Conservation (phyloP, 2,888 invertebrate genomes). For the Schrankia costaestrigalis region DNA sequence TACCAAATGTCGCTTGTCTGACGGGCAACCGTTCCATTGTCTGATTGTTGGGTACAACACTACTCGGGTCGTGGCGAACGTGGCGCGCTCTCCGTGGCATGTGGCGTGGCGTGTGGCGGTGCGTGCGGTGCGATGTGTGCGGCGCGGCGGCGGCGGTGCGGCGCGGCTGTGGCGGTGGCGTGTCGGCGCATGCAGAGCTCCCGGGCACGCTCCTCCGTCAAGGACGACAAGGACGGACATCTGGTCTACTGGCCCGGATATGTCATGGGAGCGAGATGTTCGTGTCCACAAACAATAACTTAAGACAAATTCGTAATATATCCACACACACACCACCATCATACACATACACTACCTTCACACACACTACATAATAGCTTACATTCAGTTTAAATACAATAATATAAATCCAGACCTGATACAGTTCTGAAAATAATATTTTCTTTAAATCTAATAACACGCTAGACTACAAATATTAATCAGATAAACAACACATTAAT, state of each 20-base stretch:
- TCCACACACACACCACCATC: slow-evolving; percentile 20
- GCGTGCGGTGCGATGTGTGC: slow-evolving; percentile 29
- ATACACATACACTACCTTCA: slow-evolving; percentile 24
- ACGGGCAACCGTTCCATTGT: slow-evolving; percentile 82
- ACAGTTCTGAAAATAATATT: not conserved
- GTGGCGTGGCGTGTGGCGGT: slow-evolving; percentile 33
- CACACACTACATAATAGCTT: slow-evolving; percentile 17
- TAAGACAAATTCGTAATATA: slow-evolving; percentile 47
- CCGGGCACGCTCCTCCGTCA: slow-evolving; percentile 93
- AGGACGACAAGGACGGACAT: slow-evolving; percentile 99
- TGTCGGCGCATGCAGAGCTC: slow-evolving; percentile 85
- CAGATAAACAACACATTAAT: no score
- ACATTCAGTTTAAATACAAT: slow-evolving; percentile 21
- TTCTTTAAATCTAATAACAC: no score
- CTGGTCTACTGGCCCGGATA: slow-evolving; percentile 99
- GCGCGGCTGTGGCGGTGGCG: slow-evolving; percentile 31
- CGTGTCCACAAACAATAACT: slow-evolving; percentile 87
- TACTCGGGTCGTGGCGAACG: slow-evolving; percentile 81
- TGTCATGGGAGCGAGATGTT: slow-evolving; percentile 99
- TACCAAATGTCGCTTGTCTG: slow-evolving; percentile 81
- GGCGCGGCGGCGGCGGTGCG: slow-evolving; percentile 21
- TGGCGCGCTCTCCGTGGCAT: slow-evolving; percentile 73
- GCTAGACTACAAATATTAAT: no score
- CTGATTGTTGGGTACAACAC: slow-evolving; percentile 82
- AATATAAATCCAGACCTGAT: slow-evolving; percentile 7